These are phyloP conservation scores for Drosophila athabasca DNA, from an alignment of 1,140 invertebrate species.

Conservation along the genomic window DNA sequence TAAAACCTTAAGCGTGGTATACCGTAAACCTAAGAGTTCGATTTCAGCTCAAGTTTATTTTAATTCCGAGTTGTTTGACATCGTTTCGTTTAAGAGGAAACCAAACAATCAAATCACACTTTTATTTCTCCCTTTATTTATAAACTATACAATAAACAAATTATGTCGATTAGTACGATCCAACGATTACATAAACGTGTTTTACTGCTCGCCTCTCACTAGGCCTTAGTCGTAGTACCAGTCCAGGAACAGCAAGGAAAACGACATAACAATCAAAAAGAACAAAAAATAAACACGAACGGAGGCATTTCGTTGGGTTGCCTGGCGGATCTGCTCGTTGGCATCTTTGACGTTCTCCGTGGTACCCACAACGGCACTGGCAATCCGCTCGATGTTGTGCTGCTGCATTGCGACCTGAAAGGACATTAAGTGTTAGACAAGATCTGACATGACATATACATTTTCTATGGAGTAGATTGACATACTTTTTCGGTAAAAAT, in stretches of 20 bases:
- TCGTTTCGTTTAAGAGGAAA: constrained; percentile 7
- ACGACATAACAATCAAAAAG: constrained; percentile 97
- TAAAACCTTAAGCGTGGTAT: not conserved
- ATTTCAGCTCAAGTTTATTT: constrained; percentile 21
- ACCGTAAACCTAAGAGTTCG: constrained; percentile 9
- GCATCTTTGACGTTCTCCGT: constrained; percentile 98
- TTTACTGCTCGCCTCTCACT: not conserved
- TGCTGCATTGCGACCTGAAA: constrained; percentile 93
- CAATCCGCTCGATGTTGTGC: constrained; percentile 94
- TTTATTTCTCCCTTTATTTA: constrained; percentile 27
- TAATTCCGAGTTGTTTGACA: constrained; percentile 23
- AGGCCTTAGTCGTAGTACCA: constrained; percentile 97
- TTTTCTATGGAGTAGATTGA: not conserved
- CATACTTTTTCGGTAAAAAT: constrained; percentile 97
- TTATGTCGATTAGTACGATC: constrained; percentile 34
- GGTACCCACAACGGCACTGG: constrained; percentile 93
- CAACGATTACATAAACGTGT: constrained; percentile 42
- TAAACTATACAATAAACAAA: constrained; percentile 45
- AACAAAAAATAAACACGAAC: constrained; percentile 97
- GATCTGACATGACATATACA: not conserved
- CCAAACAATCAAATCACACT: constrained; percentile 16
- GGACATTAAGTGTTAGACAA: not conserved
- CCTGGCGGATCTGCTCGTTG: constrained; percentile 98
- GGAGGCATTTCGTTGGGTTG: constrained; percentile 97
- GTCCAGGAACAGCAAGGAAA: constrained; percentile 97